Evolutionary conservation across 2,888 invertebrate species (phyloP), one percentile per base, ranked within the genome.

Genomic region (Hypomecis punctinalis): DNA sequence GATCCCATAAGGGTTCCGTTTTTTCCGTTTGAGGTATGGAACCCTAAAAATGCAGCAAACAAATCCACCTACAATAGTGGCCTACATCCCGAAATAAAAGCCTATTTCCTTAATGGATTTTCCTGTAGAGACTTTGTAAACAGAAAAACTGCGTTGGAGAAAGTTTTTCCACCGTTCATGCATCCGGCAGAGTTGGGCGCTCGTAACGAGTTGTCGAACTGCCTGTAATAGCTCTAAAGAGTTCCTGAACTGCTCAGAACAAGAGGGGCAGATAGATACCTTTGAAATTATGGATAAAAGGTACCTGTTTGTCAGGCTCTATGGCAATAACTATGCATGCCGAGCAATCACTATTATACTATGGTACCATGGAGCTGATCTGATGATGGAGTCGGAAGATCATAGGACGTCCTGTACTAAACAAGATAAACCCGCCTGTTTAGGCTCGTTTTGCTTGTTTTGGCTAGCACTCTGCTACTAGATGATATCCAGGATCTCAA

Each of bases 201-300:
- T 52, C 52, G 35, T 66, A 66, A 61, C 61, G 61, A 66, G 65
- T 66, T 66, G 61, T 58, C 48, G 53, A 66, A 61, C 65, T 66
- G 61, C 52, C 23, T 56, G 57, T 66, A 66, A 66, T 66, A 39
- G 61, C 61, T 65, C 47, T 48, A 59, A 58, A 63, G 53, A 63
- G 63, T 64, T 60, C 23, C 11, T 7, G 23, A 60, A 55, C 58
- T 36, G 23, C 35, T 7, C 39, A 40, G 56, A 56, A 7, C 5
- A 8, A 5, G 11, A 33, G 6, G 8, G 1, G 7, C 4, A 48
- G 37, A 40, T 39, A n/a, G 40, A 36, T 5, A 49, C 9, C 35
- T 43, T n/a, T 10, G 5, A 37, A 51, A 51, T n/a, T 13, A 13
- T 4, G 5, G 8, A 5, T 6, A 1, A 23, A 23, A 3, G 23